Evolutionary conservation across 2,113 vertebrate species (phyloP), one percentile per base, ranked within the genome.

Genomic region (Dendropsophus ebraccatus): DNA sequence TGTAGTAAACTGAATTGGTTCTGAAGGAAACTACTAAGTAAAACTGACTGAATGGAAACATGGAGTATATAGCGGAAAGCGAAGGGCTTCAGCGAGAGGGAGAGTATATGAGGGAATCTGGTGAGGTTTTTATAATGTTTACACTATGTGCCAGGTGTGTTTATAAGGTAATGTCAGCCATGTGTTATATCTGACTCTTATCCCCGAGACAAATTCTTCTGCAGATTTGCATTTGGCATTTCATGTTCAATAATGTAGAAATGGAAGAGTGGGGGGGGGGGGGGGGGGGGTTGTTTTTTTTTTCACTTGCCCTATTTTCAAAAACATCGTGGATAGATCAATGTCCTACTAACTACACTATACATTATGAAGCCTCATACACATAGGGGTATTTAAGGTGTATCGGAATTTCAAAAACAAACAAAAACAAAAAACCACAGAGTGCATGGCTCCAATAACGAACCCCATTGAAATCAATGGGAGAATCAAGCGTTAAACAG

Each of bases 221-320:
- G 69, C 32, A 23, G 45, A 72, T 73, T 37, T 73, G 69, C 69
- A 73, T 73, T n/a, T 73, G 19, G 5, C 37, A 73, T 73, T 73
- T 73, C 2, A 73, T 11, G 37, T 23, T 73, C 32, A 73, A 73
- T 73, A 73, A 35, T 16, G 16, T 19, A 69, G 5, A 25, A 32
- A 13, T 2, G 35, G n/a, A 69, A 2, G 5, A 69, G n/a, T n/a
- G n/a, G n/a, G n/a, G n/a, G n/a, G n/a, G n/a, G n/a, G n/a, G n/a
- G n/a, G n/a, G n/a, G n/a, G n/a, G n/a, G n/a, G n/a, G n/a, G n/a
- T n/a, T n/a, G n/a, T n/a, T n/a, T n/a, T n/a, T n/a, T n/a, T 65
- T 32, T 13, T n/a, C 21, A 58, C n/a, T 23, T 62, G 58, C 58
- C 25, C n/a, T 12, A 62, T 62, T 28, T 58, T 58, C 8, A n/a